phyloP scores from a whole-genome alignment of 1,140 invertebrate genomes.

The Hydropsyche tenuis region DNA sequence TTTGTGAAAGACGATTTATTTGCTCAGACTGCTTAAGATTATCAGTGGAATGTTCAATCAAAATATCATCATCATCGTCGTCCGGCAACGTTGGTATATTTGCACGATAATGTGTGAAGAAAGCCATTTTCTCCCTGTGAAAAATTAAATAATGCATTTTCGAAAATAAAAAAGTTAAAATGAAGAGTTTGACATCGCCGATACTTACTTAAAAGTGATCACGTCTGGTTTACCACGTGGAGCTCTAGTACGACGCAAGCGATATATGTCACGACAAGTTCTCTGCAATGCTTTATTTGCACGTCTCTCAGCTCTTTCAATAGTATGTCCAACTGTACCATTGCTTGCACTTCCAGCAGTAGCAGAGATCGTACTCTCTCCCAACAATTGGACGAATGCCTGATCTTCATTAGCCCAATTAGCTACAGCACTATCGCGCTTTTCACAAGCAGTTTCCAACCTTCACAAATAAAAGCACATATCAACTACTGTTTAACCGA shows the following conservation, averaged over 20 bases:
- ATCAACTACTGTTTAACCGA: conserved; percentile 5
- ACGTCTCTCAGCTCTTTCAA: conserved; percentile 74
- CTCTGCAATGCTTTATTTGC: conserved; percentile 83
- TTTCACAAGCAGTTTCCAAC: conserved; percentile 75
- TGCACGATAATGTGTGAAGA: conserved; percentile 83
- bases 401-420: conserved; percentile 87
- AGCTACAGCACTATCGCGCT: conserved; percentile 79
- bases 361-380: conserved; percentile 56
- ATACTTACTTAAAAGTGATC: conserved; percentile 89
- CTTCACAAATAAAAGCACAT: conserved; percentile 51
- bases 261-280: conserved; percentile 89
- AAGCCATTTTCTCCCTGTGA: conserved; percentile 93
- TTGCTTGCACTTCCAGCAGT: conserved; percentile 20
- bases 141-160: conserved; percentile 50
- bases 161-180: neutral
- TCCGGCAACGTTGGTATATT: conserved; percentile 78
- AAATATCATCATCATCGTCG: conserved; percentile 63
- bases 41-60: conserved; percentile 41
- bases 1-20: conserved; percentile 23
- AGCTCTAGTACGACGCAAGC: conserved; percentile 83
- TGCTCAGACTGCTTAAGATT: conserved; percentile 25
- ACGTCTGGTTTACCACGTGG: conserved; percentile 90
- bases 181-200: neutral
- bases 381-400: conserved; percentile 79
- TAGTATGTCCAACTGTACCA: conserved; percentile 64